Conservation (phyloP, 2,888 invertebrate species). For the Papilio demoleus region DNA sequence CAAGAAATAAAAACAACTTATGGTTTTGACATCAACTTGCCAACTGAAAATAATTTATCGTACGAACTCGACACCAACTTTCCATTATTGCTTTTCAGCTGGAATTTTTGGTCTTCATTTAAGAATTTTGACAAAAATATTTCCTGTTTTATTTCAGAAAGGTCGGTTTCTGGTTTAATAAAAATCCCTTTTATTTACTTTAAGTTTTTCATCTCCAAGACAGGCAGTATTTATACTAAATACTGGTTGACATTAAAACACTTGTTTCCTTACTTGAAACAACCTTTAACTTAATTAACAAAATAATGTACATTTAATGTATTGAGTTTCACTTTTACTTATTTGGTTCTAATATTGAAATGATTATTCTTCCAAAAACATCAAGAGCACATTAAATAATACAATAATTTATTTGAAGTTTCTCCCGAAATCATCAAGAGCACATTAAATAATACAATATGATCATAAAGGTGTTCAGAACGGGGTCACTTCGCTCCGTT, state of each 20-base stretch:
- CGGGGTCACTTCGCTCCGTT: slow-evolving; percentile 58
- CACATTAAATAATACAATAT: slow-evolving; percentile 18
- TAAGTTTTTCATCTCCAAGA: background rate
- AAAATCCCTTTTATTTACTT: background rate
- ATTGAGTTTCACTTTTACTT: too few species aligned
- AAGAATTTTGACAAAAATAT: slow-evolving; percentile 15
- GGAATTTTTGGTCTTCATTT: slow-evolving; percentile 20
- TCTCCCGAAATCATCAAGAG: background rate
- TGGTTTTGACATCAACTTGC: slow-evolving; percentile 51
- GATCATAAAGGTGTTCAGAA: slow-evolving; percentile 46
- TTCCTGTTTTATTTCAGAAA: background rate
- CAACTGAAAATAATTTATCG: slow-evolving; percentile 61
- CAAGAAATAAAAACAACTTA: slow-evolving; percentile 43
- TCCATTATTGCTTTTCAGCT: slow-evolving; percentile 46
- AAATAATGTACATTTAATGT: too few species aligned
- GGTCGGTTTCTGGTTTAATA: slow-evolving; percentile 1
- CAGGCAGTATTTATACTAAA: background rate
- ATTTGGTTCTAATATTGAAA: too few species aligned
- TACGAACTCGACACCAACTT: slow-evolving; percentile 44
- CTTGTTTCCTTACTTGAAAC: too few species aligned
- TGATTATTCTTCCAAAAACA: too few species aligned
- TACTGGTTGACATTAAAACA: background rate
- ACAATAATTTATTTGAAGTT: background rate
- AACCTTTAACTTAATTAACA: too few species aligned
- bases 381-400: too few species aligned